Conservation (phyloP, 35 echinoderm and acorn worm species). For the Acanthaster planci region DNA sequence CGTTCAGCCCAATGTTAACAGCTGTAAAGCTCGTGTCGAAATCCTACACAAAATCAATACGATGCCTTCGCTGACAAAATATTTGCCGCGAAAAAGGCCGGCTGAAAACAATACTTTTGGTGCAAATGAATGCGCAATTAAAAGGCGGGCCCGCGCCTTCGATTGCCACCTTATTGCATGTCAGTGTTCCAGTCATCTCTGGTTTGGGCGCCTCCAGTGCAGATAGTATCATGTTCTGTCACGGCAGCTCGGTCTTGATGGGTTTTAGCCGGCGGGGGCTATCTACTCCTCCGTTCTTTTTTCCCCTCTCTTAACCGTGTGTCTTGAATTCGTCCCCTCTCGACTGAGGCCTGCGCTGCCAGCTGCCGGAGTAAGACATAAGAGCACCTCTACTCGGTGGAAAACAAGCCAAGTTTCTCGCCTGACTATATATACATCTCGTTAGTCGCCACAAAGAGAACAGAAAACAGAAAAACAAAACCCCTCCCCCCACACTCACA, state of each 20-base stretch:
- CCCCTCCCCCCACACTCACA: no score
- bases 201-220: conserved; percentile 16
- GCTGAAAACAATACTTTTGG: conserved; percentile 49
- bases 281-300: neutral
- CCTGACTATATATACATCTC: neutral
- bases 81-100: conserved; percentile 50
- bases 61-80: conserved; percentile 46
- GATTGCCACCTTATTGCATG: conserved; percentile 30
- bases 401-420: no score
- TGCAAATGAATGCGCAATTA: conserved; percentile 57
- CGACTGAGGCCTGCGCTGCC: neutral
- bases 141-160: conserved; percentile 18
- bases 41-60: conserved; percentile 50
- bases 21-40: conserved; percentile 47
- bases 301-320: neutral
- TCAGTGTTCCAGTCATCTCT: conserved; percentile 8
- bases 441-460: neutral
- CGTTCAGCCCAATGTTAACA: conserved; percentile 49
- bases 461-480: neutral
- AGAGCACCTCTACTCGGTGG: conserved; percentile 4
- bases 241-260: conserved; percentile 12
- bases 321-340: no score
- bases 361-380: neutral
- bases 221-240: conserved; percentile 29
- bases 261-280: conserved; percentile 15